Evolutionary conservation across 2,888 invertebrate species (phyloP).

Genomic region (Lacanobia oleracea): DNA sequence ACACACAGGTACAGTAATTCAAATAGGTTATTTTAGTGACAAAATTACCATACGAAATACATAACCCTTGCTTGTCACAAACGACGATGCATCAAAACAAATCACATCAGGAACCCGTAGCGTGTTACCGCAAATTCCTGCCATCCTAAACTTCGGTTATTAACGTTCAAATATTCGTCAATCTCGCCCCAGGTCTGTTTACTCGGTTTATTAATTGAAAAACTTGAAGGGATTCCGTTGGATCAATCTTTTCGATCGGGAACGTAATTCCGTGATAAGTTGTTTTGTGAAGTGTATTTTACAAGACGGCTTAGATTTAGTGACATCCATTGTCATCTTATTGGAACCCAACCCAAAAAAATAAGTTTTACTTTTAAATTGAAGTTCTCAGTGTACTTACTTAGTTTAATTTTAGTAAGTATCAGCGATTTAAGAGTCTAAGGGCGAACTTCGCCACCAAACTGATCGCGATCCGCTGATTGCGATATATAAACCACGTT

Average conservation of each 20-base stretch:
- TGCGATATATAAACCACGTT: too few species aligned
- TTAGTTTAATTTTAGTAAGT: too few species aligned
- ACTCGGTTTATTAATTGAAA: constrained; percentile 66
- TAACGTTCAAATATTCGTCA: constrained; percentile 47
- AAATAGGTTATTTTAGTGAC: too few species aligned
- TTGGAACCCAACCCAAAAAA: neutral
- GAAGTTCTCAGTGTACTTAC: too few species aligned
- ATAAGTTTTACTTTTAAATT: too few species aligned
- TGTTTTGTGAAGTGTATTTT: constrained; percentile 24
- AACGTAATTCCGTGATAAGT: constrained; percentile 18
- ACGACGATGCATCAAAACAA: constrained; percentile 13
- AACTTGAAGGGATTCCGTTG: constrained; percentile 52
- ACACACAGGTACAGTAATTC: too few species aligned
- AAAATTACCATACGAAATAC: neutral
- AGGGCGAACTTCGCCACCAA: too few species aligned
- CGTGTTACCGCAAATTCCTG: constrained; percentile 20
- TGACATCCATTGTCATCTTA: neutral
- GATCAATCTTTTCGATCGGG: constrained; percentile 18
- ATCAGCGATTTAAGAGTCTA: too few species aligned
- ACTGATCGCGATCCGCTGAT: too few species aligned
- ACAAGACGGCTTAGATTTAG: neutral
- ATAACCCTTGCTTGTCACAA: neutral
- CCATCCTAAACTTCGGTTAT: constrained; percentile 27
- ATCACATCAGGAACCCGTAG: constrained; percentile 13
- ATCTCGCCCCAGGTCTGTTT: constrained; percentile 43